Base-by-base conservation (phyloP, 2,113 vertebrate species). In the Haplochromis vanheusdeni region DNA sequence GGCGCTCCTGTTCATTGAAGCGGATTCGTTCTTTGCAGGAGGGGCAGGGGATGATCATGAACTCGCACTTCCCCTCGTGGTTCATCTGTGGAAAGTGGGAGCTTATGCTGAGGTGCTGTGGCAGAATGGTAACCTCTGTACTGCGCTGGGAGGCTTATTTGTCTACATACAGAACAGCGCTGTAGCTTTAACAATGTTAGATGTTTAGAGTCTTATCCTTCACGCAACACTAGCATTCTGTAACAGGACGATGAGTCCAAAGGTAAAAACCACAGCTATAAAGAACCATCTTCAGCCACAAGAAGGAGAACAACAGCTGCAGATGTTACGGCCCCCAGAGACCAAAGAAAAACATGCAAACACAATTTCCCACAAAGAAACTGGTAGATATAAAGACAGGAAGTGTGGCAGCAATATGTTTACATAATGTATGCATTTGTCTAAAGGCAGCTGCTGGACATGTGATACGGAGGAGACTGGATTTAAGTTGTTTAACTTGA, bases 61-160 rank as follows among this genome's bases (percentile, higher is more conserved):
- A 97, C 1, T 93, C 97, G 86, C 97, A 97, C 62, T 89, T 96
- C 19, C 96, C 96, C 83, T 97, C 97, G 0, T 97, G 97, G 89
- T 91, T 95, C 77, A 95, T 84, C 97, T 95, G 85, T 3, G 79
- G 45, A 23, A 73, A 58, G 31, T 1, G 42, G 23, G 42, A 89
- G 60, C 11, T 23, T 52, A 31, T 52, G 60, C 4, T 73, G 40
- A 86, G 31, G 28, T 31, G 58, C 17, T 52, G 42, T 21, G 31
- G 33, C 77, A 54, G 75, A 51, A 55, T 16, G 60, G 19, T 11
- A 68, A 23, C 77, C 73, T 33, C 26, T 77, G 45, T 51, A 1
- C 73, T n/a, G 17, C 1, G 10, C 9, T 49, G 45, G 45, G 73
- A 77, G 35, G 42, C 56, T 47, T 52, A 8, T 7, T 65, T 19